phyloP scores from a whole-genome alignment of 1,140 invertebrate genomes.

The Drosophila eugracilis region DNA sequence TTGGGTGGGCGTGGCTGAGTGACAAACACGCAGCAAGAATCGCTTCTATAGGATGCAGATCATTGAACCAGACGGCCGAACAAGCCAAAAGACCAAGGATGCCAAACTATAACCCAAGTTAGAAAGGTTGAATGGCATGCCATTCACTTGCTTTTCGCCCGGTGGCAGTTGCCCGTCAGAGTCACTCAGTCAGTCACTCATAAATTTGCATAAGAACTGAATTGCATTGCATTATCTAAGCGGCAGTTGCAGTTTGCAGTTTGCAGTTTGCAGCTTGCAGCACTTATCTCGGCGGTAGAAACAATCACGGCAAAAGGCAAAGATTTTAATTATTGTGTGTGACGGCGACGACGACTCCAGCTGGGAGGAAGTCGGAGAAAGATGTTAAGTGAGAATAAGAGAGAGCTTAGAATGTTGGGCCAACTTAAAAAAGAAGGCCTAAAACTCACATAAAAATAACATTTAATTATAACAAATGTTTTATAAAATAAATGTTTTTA shows the following conservation, averaged over 20 bases:
- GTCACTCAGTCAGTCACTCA: conserved; percentile 69
- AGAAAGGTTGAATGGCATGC: conserved; percentile 79
- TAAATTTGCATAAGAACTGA: conserved; percentile 77
- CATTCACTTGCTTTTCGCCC: conserved; percentile 57
- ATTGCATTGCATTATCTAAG: conserved; percentile 75
- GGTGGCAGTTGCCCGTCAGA: conserved; percentile 60
- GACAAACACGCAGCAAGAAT: conserved; percentile 44
- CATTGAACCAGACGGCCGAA: conserved; percentile 52
- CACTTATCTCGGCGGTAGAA: conserved; percentile 69
- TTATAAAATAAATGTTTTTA: neutral
- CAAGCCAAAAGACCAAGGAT: conserved; percentile 37
- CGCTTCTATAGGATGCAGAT: conserved; percentile 19
- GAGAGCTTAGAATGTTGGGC: conserved; percentile 30
- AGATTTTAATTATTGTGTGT: conserved; percentile 83
- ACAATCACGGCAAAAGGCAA: conserved; percentile 60
- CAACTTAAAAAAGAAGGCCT: conserved; percentile 5
- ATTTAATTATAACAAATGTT: neutral
- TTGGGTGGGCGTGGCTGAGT: conserved; percentile 57
- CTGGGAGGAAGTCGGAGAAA: conserved; percentile 21
- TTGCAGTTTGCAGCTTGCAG: conserved; percentile 32
- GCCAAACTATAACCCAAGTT: conserved; percentile 72
- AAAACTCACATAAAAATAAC: neutral
- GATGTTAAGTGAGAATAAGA: conserved; percentile 21
- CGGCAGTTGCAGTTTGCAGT: conserved; percentile 36
- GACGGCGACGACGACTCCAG: conserved; percentile 44